Conservation (phyloP, 2,113 vertebrate species). For the Marmota monax region DNA sequence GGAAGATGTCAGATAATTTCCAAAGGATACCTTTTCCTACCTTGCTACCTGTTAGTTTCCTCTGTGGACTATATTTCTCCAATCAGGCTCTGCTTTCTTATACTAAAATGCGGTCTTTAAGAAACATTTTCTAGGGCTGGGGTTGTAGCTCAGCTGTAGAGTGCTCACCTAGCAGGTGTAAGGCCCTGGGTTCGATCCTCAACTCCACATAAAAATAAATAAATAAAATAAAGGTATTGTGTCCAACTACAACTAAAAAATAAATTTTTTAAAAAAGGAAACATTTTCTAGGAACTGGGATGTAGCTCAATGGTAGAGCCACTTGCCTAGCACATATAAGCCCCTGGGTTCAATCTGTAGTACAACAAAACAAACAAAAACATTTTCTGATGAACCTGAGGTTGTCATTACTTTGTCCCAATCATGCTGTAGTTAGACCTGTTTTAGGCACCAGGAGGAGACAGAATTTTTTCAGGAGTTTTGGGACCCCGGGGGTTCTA, state of each 20-base stretch:
- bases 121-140: background rate
- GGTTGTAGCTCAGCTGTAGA: background rate
- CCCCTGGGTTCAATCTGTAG: no score
- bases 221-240: no score
- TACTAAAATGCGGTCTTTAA: background rate
- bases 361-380: no score
- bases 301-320: no score
- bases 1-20: background rate
- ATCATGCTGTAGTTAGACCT: background rate
- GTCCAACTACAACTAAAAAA: no score
- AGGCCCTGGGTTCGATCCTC: no score
- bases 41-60: background rate
- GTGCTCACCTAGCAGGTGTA: no score
- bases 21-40: background rate
- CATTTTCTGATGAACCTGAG: background rate
- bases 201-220: no score
- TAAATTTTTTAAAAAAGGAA: no score
- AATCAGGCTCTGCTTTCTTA: background rate
- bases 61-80: background rate
- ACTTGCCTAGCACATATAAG: no score
- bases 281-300: background rate
- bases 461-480: background rate
- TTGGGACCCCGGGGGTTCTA: background rate
- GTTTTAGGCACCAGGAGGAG: background rate
- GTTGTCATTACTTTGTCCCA: background rate